phyloP scores from a whole-genome alignment of 2,888 invertebrate species.

The Callyntrura guangdongensis region DNA sequence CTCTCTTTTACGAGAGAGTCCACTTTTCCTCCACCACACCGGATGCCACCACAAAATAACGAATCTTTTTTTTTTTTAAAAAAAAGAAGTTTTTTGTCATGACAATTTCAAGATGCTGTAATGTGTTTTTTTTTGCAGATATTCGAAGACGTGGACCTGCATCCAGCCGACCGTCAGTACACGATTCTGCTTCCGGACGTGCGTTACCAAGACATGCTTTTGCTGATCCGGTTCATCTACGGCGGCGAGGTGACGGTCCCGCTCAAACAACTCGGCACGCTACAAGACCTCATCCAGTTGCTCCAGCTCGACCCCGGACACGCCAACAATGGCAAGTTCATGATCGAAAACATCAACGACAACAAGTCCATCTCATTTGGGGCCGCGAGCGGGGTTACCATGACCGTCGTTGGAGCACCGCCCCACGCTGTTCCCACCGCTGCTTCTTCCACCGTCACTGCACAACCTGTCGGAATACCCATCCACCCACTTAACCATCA shows the following conservation, averaged over 20 bases:
- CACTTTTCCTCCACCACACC: conserved; percentile 10
- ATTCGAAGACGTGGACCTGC: conserved; percentile 82
- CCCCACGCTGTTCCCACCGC: neutral
- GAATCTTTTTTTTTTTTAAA: too few relatives aligned
- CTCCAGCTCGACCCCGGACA: conserved; percentile 84
- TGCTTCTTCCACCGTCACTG: neutral
- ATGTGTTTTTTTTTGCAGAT: conserved; percentile 74
- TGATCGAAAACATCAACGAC: conserved; percentile 84
- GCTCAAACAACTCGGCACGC: conserved; percentile 84
- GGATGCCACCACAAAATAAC: too few relatives aligned
- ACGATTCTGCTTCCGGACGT: conserved; percentile 84
- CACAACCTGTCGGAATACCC: conserved; percentile 11
- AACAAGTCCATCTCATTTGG: conserved; percentile 80
- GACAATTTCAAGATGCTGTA: too few relatives aligned
- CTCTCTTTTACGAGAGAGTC: too few relatives aligned
- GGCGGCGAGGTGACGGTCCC: conserved; percentile 84
- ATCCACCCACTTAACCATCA: neutral
- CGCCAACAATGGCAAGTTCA: conserved; percentile 84
- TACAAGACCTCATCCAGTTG: conserved; percentile 84
- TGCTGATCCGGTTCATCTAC: conserved; percentile 83
- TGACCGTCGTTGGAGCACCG: conserved; percentile 79
- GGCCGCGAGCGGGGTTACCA: conserved; percentile 79
- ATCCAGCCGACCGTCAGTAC: conserved; percentile 67
- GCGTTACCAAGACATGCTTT: conserved; percentile 83
- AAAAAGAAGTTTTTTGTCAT: too few relatives aligned